Base-by-base conservation (phyloP, 2,888 invertebrate species). In the Apodemia zela region DNA sequence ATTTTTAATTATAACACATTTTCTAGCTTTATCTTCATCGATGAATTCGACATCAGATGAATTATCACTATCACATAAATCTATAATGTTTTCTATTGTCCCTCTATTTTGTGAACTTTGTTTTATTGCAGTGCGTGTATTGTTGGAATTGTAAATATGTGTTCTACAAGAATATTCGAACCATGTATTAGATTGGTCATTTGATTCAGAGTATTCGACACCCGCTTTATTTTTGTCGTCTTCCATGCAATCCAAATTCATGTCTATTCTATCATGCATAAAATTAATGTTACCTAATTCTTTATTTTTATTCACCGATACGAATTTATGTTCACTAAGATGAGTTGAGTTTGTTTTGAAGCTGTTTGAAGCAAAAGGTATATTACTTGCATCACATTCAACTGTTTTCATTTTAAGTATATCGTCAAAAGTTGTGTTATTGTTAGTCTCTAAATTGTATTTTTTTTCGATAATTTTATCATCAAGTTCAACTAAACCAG, bases 111-210 rank as follows among this genome's bases (percentile, higher is more conserved):
- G 13, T 15, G 13, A 15, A 11, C 11, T 25, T 35, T 60, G 21
- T 25, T 58, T 58, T 33, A 58, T 17, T 58, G 29, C 25, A 29
- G 47, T 58, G 33, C 33, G 29, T n/a, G n/a, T n/a, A n/a, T n/a
- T n/a, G n/a, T n/a, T n/a, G n/a, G n/a, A n/a, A n/a, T 29, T 25
- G 17, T 17, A 0, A 45, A 25, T 47, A 25, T 25, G n/a, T 17
- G 7, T 17, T 47, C 17, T 13, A 51, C 11, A 21, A 13, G 18
- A 51, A 17, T 51, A 51, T 51, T 11, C 10, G 21, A 21, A 51
- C 11, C 51, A 35, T 15, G 25, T 11, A 57, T 5, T 42, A 18
- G 33, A 13, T 49, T 49, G 17, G 1, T 29, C 17, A 61, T 35
- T 33, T 15, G 13, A 8, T n/a, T 33, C 13, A 33, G 7, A 15